Evolutionary conservation across 2,797 vertebrate species (phyloP), one percentile per base, ranked within the genome.

Genomic region (Gobionotothen gibberifrons): DNA sequence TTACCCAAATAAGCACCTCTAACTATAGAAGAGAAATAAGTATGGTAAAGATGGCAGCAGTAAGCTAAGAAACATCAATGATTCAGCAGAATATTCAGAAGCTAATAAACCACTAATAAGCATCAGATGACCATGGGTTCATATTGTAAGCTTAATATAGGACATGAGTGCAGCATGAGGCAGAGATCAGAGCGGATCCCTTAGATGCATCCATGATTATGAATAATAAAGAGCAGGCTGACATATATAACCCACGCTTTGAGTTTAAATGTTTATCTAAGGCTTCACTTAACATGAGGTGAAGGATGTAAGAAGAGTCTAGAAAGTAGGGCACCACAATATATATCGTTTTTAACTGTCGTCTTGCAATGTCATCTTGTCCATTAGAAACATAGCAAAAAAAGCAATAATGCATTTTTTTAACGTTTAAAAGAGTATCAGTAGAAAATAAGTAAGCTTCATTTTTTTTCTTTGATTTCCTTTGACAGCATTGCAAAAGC

Each of bases 171-270:
- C 17, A 5, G 64, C 65, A 52, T 29, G 15, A 69, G 39, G 47
- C n/a, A 54, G 4, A 56, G 47, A 49, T 57, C 53, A 72, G 63
- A 53, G 66, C 56, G 53, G 9, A 65, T 57, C 51, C 44, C 46
- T 43, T 53, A 43, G 29, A 48, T 55, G 39, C 36, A 3, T 9
- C 52, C 16, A 53, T 42, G 15, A 6, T 15, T 52, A 66, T 57
- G 5, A 62, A 56, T 44, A 65, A 65, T 65, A 69, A 67, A 67
- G 46, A 74, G 7, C 75, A 22, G 62, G 32, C 51, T 44, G 42
- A 70, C 66, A 39, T 58, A 39, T 58, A 48, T 19, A 47, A 47
- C 4, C 40, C 57, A 48, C 21, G 56, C 61, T 49, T 60, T 55
- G 56, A 36, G 22, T 56, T 22, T 48, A 39, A 61, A 72, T 61